Evolutionary conservation across 2,888 invertebrate species (phyloP), one percentile per base, ranked within the genome.

Genomic region (Caenorhabditis sulstoni): DNA sequence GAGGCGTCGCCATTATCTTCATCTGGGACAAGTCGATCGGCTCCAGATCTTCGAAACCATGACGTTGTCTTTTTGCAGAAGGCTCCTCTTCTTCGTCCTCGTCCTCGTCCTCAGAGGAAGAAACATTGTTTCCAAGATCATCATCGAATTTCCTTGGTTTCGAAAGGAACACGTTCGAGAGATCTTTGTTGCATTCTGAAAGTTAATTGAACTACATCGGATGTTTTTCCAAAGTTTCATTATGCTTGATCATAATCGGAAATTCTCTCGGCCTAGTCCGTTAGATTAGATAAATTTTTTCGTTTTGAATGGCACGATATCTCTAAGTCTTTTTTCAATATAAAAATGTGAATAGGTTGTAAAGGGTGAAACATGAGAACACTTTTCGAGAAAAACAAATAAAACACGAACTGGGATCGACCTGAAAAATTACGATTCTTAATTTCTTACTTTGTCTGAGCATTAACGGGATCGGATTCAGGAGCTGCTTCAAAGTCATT

Each of bases 1-100:
- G 45, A 14, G 59, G 45, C 7, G 61, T 52, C 8, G n/a, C 7
- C 20, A 39, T 23, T 7, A 70, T 39, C n/a, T 47, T 53, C 55
- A 70, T 5, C 8, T 70, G 53, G 20, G 61, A 53, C 55, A 62
- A 16, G 16, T 67, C 57, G 29, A 67, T 58, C 1, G 58, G 39
- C 2, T 49, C 49, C 29, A 67, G 39, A 5, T 23, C 9, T 0
- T 41, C 50, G n/a, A 18, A 16, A 9, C 22, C 35, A 0, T 22
- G 35, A 16, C 41, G 57, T n/a, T 18, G 49, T 12, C 35, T 62
- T 37, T 37, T 49, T 1, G 22, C 20, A 14, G 12, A 0, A 18
- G 41, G 14, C 22, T 66, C 65, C 14, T 9, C 14, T 12, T 57
- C 65, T 18, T 9, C 14, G 12, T 57, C 67, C 0, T 58, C 50